Base-by-base conservation (phyloP, 2,888 invertebrate species). In the Auanema sp. region DNA sequence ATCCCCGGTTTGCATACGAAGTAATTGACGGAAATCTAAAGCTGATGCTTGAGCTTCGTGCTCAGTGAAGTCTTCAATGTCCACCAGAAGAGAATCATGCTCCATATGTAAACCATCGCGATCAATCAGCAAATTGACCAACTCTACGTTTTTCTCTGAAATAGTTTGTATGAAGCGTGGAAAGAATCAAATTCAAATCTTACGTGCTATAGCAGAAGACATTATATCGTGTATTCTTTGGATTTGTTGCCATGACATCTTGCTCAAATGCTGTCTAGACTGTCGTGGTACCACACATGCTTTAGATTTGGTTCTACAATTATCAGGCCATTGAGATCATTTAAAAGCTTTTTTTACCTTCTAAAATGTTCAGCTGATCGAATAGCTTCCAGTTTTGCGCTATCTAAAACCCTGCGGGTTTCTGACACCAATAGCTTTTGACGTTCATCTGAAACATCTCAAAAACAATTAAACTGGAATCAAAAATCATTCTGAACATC, bases 51-150 rank as follows among this genome's bases (percentile, higher is more conserved):
- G 51, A n/a, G 66, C 58, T 51, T 71, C 74, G 50, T 76, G 75
- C 64, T 77, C 88, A 50, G 93, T 93, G 77, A 94, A 89, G 86
- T 96, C 95, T 86, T 96, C 95, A 80, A 96, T 93, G 84, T 96
- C 95, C 43, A 95, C 93, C 74, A 95, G 88, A 91, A 94, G 93
- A 47, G 95, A 93, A 85, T 97, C 96, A 85, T 96, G 94, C 72
- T 92, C 92, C 93, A 96, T 95, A 86, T 95, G 94, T 55, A 95
- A 87, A 85, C 95, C 94, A 86, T 97, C 96, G 72, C 95, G 88
- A 81, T 92, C 91, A 88, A 95, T 90, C 79, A 96, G 87, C 84
- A 92, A 89, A 84, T 91, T 90, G 62, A 96, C 94, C 76, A 96
- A 87, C 63, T 90, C 89, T 84, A 93, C 92, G 86, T 96, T 97